Evolutionary conservation across 2,888 invertebrate genomes (phyloP), one percentile per base, ranked within the genome.

Genomic region (Elgonia sp.): DNA sequence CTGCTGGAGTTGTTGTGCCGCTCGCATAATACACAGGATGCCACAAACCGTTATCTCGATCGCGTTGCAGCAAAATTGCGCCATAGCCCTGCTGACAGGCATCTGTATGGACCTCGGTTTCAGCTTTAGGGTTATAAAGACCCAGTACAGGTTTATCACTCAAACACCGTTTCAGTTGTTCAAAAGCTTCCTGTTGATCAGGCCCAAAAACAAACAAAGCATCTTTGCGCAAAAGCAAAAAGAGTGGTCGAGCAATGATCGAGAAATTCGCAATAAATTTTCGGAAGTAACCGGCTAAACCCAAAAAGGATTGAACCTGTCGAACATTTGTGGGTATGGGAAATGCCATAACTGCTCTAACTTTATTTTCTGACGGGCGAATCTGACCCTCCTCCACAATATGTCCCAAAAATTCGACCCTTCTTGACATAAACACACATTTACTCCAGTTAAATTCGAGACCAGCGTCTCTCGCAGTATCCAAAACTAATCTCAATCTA

Each of bases 1-100:
- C 91, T 0, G 67, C 75, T 0, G 79, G 67, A 0, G 84, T 89
- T 3, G 92, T 92, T 72, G 90, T 90, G 16, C 86, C 79, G 37
- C 92, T 92, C 77, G 89, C 88, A 53, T 88, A 92, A 79, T 91
- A 88, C 5, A 91, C 67, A 0, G 90, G 91, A 39, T 92, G 92
- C 29, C 91, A 81, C 14, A 46, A 20, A 18, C 79, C 70, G 46
- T 91, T 88, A 7, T 90, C 90, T 5, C 29, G 20, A 80, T 89
- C 86, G 39, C 80, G 80, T 57, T 92, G 91, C 2, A 92, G 20
- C 1, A 91, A 18, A 0, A 91, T 89, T 12, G 89, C 90, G 0
- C 90, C 90, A 18, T 87, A 88, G 4, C 91, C 91, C 10, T 37
- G 46, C 20, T 42, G 75, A 0, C 75, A 89, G 0, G 72, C 84